Evolutionary conservation across 35 echinoderm and acorn worm genomes (phyloP), one percentile per base, ranked within the genome.

Genomic region (Ptychodera flava): DNA sequence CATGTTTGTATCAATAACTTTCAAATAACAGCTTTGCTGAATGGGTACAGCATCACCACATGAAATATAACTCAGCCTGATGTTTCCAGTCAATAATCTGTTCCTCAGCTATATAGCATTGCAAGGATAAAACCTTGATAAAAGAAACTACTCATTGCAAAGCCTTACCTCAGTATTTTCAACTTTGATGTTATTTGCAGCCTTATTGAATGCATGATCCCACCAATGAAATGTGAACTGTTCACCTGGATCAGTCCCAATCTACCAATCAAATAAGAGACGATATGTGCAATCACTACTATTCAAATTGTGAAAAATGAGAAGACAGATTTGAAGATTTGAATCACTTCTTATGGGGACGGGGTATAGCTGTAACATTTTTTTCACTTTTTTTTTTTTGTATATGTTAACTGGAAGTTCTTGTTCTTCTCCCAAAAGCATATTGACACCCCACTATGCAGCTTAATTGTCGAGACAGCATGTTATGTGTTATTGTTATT

Each of bases 141-240:
- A n/a, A n/a, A n/a, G n/a, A n/a, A n/a, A n/a, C n/a, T n/a, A n/a
- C n/a, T n/a, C n/a, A n/a, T n/a, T n/a, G n/a, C 16, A 0, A 35
- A 2, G 10, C 78, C 28, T 36, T 85, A 97, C 95, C 90, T 97
- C 87, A 83, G 64, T 80, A 85, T 91, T 85, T 90, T 94, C 88
- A 0, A 97, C 90, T 10, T 78, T 28, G 32, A 97, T 93, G 81
- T 97, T 97, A 35, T 83, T 94, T 28, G 95, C 92, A 35, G 95
- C 95, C 78, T 90, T 92, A 37, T 97, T 97, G 90, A 92, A 97
- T 35, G 94, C 92, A 90, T 97, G 95, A 77, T 97, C 95, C 95
- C 95, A 97, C 95, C 95, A 97, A 35, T 97, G 92, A 76, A 91
- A 97, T 33, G 87, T 91, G 33, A 97, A 92, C 32, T 97, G 92